Percentiles rank a stretch among this genome's conserved stretches.
Evolutionary conservation across 1,140 invertebrate species (phyloP).

Genomic region (Meloidogyne floridensis): DNA sequence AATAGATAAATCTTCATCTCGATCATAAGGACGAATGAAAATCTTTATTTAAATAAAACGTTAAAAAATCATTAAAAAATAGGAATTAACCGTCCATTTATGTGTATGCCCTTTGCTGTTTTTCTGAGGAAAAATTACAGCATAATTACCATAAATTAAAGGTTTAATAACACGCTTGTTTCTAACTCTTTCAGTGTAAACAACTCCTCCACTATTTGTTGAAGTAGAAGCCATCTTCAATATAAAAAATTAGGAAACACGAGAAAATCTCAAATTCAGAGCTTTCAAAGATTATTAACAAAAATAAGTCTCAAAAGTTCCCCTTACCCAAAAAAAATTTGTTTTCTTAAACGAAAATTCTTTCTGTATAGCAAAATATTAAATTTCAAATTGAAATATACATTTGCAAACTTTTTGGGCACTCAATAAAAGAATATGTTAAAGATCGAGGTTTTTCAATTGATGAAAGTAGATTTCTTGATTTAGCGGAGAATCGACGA

Average conservation of each 20-base stretch:
- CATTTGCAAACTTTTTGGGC: too few species aligned
- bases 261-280: background rate
- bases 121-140: constrained; percentile 94
- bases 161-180: constrained; percentile 79
- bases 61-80: constrained; percentile 12
- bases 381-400: too few species aligned
- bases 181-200: constrained; percentile 36
- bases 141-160: constrained; percentile 93
- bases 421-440: background rate
- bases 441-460: background rate
- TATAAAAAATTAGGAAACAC: background rate
- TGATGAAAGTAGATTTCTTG: background rate
- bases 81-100: constrained; percentile 78
- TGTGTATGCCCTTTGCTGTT: constrained; percentile 98
- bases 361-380: too few species aligned
- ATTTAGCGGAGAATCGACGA: background rate
- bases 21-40: constrained; percentile 86
- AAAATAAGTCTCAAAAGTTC: background rate
- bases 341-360: too few species aligned
- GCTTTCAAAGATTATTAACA: background rate
- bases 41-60: constrained; percentile 68
- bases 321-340: too few species aligned
- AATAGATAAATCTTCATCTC: constrained; percentile 68
- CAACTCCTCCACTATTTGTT: constrained; percentile 19
- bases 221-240: background rate